phyloP scores from a whole-genome alignment of 2,888 invertebrate species.

The Myathropa florea region DNA sequence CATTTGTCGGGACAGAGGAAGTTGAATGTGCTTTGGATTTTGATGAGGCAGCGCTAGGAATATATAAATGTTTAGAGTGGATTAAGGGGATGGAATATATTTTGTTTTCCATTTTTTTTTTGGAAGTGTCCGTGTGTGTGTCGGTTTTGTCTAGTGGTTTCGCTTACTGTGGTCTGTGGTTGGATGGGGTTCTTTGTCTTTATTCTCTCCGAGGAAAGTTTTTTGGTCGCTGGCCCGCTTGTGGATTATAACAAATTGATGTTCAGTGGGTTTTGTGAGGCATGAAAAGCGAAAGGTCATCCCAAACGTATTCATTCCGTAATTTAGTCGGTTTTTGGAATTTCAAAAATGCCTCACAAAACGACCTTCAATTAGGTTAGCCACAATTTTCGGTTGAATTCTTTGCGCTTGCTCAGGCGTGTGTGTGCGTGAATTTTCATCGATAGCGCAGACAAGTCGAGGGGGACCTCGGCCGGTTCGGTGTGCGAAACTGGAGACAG shows the following conservation, averaged over 20 bases:
- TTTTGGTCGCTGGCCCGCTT: not conserved
- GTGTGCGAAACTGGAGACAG: no score
- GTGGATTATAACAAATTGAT: not conserved
- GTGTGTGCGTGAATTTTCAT: not conserved
- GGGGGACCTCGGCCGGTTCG: no score
- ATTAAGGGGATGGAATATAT: not conserved
- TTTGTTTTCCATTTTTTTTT: no score
- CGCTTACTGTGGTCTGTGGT: not conserved
- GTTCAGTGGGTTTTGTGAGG: not conserved
- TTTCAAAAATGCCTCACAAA: not conserved
- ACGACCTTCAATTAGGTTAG: not conserved
- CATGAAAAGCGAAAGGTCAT: not conserved
- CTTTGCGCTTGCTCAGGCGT: not conserved
- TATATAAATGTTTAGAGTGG: not conserved
- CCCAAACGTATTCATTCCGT: not conserved
- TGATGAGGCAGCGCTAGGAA: slow-evolving; percentile 1
- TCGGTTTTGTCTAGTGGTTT: not conserved
- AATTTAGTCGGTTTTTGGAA: not conserved
- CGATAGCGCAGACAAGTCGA: no score
- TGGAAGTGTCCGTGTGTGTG: not conserved
- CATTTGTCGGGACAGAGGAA: not conserved
- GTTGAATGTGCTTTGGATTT: slow-evolving; percentile 3
- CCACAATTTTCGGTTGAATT: not conserved
- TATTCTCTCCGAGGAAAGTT: not conserved
- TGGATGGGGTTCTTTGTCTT: not conserved